Base-by-base conservation (phyloP, 2,113 vertebrate genomes). In the Nothoprocta perdicaria region DNA sequence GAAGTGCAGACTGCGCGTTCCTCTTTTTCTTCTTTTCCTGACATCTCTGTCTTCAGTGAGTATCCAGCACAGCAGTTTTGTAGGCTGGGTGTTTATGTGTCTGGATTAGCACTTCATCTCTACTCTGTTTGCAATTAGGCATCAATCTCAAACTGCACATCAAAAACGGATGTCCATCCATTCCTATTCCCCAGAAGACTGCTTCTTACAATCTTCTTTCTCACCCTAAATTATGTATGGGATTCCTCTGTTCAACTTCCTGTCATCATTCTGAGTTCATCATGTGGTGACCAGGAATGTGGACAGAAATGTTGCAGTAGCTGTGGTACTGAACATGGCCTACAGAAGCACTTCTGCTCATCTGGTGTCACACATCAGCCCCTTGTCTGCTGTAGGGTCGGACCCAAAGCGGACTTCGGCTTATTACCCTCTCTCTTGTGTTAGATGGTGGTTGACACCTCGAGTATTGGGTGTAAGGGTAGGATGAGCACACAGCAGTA, bases 221-320 rank as follows among this genome's bases (percentile, higher is more conserved):
- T n/a, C 40, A 68, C 2, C 2, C 14, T 57, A 52, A 16, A 15
- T 48, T 5, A 14, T 74, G 3, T 46, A 38, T 0, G 0, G 23
- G 31, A 61, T 10, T 12, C 22, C 9, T 33, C 13, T 35, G 31
- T 27, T 38, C 12, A 68, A 35, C 50, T 45, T 80, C 65, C 29
- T 90, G 23, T 10, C 3, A 2, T 18, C 0, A 0, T 38, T 87
- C 84, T 55, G 48, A 88, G 29, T 45, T 53, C 55, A 8, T 53
- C 24, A 10, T 24, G 31, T 38, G 46, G 14, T 12, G 24, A 27
- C 6, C 15, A 31, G 0, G 0, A 72, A 16, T 7, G 14, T 22
- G 68, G 62, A 61, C 5, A 65, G 43, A 11, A 73, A 69, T n/a
- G 35, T 11, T 89, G 3, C 35, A 48, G 62, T 63, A 80, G 14